These are phyloP conservation scores for Acrobasis suavella DNA, from an alignment of 2,888 invertebrate species.

Conservation along the genomic window DNA sequence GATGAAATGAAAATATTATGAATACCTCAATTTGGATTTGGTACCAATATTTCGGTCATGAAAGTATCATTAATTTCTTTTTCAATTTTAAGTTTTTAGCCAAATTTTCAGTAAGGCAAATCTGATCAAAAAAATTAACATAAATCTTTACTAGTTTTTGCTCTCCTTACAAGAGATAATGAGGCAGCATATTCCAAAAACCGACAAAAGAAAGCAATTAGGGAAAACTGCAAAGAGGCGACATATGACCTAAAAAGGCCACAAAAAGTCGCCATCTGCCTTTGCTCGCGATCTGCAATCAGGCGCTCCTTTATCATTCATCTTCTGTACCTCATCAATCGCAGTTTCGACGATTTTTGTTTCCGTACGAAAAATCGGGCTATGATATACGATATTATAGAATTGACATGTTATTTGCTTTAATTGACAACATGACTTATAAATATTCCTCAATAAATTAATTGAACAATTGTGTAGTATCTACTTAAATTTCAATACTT, in stretches of 20 bases:
- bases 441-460: too few species aligned
- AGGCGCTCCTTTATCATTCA: slow-evolving; percentile 61
- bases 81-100: too few species aligned
- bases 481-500: too few species aligned
- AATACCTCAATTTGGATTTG: too few species aligned
- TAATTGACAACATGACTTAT: neutral
- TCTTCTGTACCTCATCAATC: slow-evolving; percentile 69
- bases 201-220: slow-evolving; percentile 15
- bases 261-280: slow-evolving; percentile 24
- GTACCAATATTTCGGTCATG: too few species aligned
- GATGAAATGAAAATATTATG: too few species aligned
- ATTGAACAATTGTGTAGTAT: too few species aligned
- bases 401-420: neutral
- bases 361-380: slow-evolving; percentile 34
- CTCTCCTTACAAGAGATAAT: too few species aligned
- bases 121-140: too few species aligned
- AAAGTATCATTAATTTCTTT: too few species aligned
- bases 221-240: slow-evolving; percentile 13
- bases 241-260: slow-evolving; percentile 19
- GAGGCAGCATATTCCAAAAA: neutral
- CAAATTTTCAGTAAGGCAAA: too few species aligned
- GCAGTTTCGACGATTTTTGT: slow-evolving; percentile 62
- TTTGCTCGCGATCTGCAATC: slow-evolving; percentile 42
- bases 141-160: too few species aligned
- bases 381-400: neutral